Base-by-base conservation (phyloP, 2,888 invertebrate species). In the Ashinkailepas kermadecensis region DNA sequence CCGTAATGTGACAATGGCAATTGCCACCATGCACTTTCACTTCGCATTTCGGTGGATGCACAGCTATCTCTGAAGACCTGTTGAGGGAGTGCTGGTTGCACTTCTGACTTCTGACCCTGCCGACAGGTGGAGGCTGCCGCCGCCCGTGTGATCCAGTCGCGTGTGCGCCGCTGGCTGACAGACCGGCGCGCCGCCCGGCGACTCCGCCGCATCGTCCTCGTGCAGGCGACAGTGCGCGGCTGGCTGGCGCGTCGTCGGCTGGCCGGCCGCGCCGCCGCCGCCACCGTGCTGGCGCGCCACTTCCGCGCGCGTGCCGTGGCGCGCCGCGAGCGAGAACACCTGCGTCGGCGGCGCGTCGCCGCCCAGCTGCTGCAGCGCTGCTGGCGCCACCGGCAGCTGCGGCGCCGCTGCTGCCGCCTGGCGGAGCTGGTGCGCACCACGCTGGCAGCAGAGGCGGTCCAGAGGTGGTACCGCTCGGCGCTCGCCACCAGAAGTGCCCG, bases 121-220 rank as follows among this genome's bases (percentile, higher is more conserved):
- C 62, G 64, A 58, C 82, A 85, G 85, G n/a, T 80, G 13, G 82
- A 84, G 81, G 83, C 80, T 13, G 70, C 74, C 64, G 85, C 85
- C 6, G 83, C 82, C 62, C 58, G 81, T 10, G 79, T 80, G 21
- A 84, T 85, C 13, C 85, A 85, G 81, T 80, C 80, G 25, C 82
- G 80, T 67, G 83, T 81, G 82, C 81, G 81, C 23, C 57, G 62
- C 67, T 62, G n/a, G 70, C 81, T 82, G 56, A 18, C 62, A 2
- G 25, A 15, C 25, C 59, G 62, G 9, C 81, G 39, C 13, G 65
- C 74, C 15, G 67, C 81, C 15, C 15, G 18, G 64, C 82, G 81
- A 70, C 64, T 54, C n/a, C 64, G 78, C 6, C 82, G 81, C 18
- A 82, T 82, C 18, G 54, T 81, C 39, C 81, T 82, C 79, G 79